Evolutionary conservation across 2,888 invertebrate species (phyloP).

Genomic region (Volucella zonaria): DNA sequence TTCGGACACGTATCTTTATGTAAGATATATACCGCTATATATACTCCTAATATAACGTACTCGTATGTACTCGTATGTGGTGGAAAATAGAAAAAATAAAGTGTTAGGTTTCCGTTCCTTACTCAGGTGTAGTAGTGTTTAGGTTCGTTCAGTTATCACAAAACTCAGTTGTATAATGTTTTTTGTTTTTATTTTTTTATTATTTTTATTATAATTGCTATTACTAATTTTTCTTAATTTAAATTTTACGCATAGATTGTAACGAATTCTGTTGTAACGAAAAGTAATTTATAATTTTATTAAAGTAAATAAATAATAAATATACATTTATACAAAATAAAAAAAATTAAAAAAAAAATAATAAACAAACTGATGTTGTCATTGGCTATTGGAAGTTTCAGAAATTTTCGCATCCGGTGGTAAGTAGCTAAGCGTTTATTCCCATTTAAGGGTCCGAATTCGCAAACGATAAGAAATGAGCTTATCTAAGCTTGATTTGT

Average conservation of each 20-base stretch:
- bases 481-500: too few relatives aligned
- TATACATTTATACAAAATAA: constrained; percentile 72
- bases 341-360: background rate
- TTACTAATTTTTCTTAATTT: constrained; percentile 6
- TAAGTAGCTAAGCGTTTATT: too few relatives aligned
- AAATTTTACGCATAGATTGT: constrained; percentile 39
- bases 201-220: constrained; percentile 10
- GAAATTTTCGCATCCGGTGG: background rate
- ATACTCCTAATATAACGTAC: constrained; percentile 38
- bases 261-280: constrained; percentile 51
- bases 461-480: too few relatives aligned
- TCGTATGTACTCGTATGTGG: constrained; percentile 33
- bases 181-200: background rate
- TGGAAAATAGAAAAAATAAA: constrained; percentile 23
- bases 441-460: too few relatives aligned
- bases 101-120: constrained; percentile 72
- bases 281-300: constrained; percentile 68
- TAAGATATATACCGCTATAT: constrained; percentile 46
- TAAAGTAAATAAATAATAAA: constrained; percentile 52
- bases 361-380: background rate
- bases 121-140: constrained; percentile 70
- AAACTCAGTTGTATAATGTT: constrained; percentile 29
- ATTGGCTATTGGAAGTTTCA: background rate
- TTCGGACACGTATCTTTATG: constrained; percentile 54
- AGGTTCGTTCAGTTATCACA: constrained; percentile 60